Percentiles rank a stretch among this genome's conserved stretches.
These are phyloP conservation scores for Dermolepida albohirtum DNA, from an alignment of 2,888 invertebrate species.

Conservation along the genomic window DNA sequence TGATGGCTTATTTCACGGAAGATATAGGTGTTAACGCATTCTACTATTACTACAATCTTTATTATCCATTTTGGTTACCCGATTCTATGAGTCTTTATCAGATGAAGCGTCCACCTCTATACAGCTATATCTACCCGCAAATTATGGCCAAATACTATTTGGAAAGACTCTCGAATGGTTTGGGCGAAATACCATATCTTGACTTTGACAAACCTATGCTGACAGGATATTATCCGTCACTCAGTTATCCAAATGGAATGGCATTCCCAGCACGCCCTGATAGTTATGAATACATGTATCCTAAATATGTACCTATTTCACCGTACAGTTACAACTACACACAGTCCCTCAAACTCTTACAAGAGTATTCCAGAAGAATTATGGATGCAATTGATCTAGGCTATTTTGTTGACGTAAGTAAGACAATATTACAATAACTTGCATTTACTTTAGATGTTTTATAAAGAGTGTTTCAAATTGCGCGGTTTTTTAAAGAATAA, in stretches of 20 bases:
- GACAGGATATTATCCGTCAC: conserved; percentile 71
- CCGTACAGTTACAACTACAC: conserved; percentile 60
- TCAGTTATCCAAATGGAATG: conserved; percentile 72
- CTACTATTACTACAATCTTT: conserved; percentile 73
- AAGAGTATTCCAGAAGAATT: conserved; percentile 70
- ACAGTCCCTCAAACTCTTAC: conserved; percentile 65
- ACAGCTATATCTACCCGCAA: conserved; percentile 76
- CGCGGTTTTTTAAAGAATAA: too few relatives aligned
- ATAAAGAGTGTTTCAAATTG: too few relatives aligned
- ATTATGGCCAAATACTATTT: conserved; percentile 76
- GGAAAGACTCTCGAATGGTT: conserved; percentile 75
- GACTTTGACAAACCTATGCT: conserved; percentile 67
- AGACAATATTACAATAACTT: too few relatives aligned
- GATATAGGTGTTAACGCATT: conserved; percentile 74
- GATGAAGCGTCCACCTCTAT: conserved; percentile 69
- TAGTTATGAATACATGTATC: conserved; percentile 56
- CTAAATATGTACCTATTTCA: conserved; percentile 21
- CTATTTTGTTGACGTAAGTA: conserved; percentile 60
- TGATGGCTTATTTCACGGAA: conserved; percentile 74
- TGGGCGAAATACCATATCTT: conserved; percentile 72
- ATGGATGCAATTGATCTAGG: conserved; percentile 72
- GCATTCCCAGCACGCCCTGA: conserved; percentile 71
- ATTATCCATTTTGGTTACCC: conserved; percentile 74
- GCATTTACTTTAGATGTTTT: too few relatives aligned
- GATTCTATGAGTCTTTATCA: conserved; percentile 57